Conservation (phyloP, 64 coral and sea anemone species). For the Trachythela sp. region DNA sequence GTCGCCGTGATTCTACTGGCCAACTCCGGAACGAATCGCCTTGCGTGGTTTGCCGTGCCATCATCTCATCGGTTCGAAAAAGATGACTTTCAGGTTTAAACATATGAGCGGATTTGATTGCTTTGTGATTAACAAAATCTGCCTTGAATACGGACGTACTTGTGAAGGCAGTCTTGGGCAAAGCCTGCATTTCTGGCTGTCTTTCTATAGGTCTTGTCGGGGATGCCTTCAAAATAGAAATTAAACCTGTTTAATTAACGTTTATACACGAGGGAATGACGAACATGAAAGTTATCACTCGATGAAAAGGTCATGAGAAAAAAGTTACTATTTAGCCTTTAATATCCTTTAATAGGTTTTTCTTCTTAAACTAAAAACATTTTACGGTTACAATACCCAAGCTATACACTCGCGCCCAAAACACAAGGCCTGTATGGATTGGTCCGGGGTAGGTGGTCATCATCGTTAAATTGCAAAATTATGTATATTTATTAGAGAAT, state of each 20-base stretch:
- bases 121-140: constrained; percentile 64
- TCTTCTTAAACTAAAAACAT: too few species aligned
- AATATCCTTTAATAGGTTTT: too few species aligned
- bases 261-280: background rate
- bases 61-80: constrained; percentile 67
- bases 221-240: background rate
- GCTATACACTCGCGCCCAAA: too few species aligned
- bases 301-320: too few species aligned
- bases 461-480: too few species aligned
- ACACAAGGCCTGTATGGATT: too few species aligned
- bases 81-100: constrained; percentile 71
- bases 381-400: too few species aligned
- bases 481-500: too few species aligned
- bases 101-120: constrained; percentile 63
- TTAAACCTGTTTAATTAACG: background rate
- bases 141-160: constrained; percentile 71
- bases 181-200: constrained; percentile 7
- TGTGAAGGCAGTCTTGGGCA: constrained; percentile 69
- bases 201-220: background rate
- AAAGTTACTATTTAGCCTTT: too few species aligned
- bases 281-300: too few species aligned
- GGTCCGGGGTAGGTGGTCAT: too few species aligned
- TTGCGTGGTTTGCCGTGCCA: constrained; percentile 65
- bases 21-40: constrained; percentile 55
- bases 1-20: constrained; percentile 66